A percentile compares a stretch with the other conserved stretches of the same genome.
Conservation (phyloP, 1,140 invertebrate species). For the Diprion similis region DNA sequence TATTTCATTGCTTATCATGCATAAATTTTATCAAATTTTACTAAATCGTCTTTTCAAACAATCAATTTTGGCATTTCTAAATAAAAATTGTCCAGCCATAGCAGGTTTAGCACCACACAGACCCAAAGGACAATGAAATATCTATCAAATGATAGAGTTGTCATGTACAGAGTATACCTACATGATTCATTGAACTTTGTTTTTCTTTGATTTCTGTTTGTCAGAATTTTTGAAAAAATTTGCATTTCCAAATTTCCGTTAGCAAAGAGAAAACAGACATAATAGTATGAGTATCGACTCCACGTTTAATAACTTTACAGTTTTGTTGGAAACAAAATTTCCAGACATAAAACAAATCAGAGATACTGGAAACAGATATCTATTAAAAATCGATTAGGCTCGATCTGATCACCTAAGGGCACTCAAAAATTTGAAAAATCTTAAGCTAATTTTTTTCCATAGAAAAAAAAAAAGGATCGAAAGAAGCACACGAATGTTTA, state of each 20-base stretch:
- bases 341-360: neutral
- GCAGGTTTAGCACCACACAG: neutral
- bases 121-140: constrained; percentile 1
- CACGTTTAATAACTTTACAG: neutral
- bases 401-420: neutral
- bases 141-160: neutral
- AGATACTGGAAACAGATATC: neutral
- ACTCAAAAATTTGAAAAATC: too few relatives aligned
- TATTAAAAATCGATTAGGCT: neutral
- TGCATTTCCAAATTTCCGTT: neutral
- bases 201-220: neutral
- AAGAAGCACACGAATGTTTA: neutral
- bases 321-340: neutral
- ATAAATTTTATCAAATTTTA: neutral
- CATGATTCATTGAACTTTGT: too few relatives aligned
- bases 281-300: too few relatives aligned
- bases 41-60: neutral
- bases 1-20: neutral
- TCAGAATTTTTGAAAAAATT: neutral
- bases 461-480: neutral
- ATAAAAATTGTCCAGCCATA: neutral
- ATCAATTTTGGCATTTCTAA: neutral
- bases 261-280: neutral
- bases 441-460: too few relatives aligned
- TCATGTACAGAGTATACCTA: too few relatives aligned